A percentile compares a stretch with the other conserved stretches of the same genome.
These are phyloP conservation scores for Semotilus atromaculatus DNA, from an alignment of 2,797 vertebrate genomes.

Conservation along the genomic window DNA sequence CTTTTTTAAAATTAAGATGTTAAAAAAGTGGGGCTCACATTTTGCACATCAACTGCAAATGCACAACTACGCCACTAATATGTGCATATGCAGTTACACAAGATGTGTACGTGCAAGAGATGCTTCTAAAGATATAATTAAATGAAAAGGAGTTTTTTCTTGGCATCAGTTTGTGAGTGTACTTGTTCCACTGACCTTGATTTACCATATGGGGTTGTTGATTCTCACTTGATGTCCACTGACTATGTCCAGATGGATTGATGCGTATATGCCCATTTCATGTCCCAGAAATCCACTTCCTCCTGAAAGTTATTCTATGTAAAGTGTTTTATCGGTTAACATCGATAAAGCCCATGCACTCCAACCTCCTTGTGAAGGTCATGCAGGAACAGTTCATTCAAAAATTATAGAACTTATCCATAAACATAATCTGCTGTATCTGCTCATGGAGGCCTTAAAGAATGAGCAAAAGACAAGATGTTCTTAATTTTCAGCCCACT, in stretches of 20 bases:
- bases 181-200: conserved; percentile 8
- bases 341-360: not conserved
- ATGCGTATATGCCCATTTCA: not conserved
- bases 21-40: no score
- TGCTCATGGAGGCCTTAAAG: conserved; percentile 15
- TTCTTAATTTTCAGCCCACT: conserved; percentile 59
- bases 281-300: conserved; percentile 24
- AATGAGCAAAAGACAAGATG: conserved; percentile 32
- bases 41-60: not conserved
- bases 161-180: not conserved
- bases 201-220: not conserved
- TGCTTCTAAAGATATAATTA: no score
- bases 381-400: conserved; percentile 33
- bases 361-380: conserved; percentile 52
- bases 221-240: conserved; percentile 4
- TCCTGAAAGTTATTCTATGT: not conserved
- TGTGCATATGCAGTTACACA: not conserved
- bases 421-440: conserved; percentile 31
- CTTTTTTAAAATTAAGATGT: no score
- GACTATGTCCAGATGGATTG: conserved; percentile 23
- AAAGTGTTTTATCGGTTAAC: not conserved
- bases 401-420: conserved; percentile 38
- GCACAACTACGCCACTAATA: not conserved
- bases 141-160: not conserved
- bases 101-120: not conserved